Conservation (phyloP, 2,113 vertebrate genomes). For the Empidonax alnorum region DNA sequence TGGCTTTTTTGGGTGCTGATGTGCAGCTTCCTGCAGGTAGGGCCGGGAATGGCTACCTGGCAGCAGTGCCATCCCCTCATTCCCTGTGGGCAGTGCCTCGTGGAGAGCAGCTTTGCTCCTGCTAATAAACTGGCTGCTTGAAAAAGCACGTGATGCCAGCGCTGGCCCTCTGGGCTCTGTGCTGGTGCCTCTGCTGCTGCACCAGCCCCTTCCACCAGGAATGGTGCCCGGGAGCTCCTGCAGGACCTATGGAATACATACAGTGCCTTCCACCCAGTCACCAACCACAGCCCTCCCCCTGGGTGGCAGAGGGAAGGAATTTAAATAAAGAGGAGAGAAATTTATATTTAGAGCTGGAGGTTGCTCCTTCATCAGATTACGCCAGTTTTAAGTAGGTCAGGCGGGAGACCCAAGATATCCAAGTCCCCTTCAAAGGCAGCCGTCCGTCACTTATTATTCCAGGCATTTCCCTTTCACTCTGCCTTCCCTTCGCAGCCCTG, state of each 20-base stretch:
- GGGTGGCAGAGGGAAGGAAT: not conserved
- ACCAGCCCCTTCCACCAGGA: rapidly evolving
- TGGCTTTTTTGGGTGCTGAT: not conserved
- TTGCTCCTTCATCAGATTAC: slow-evolving; percentile 52
- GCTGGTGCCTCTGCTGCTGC: not conserved
- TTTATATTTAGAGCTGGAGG: slow-evolving; percentile 41
- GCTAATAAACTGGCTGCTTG: not conserved
- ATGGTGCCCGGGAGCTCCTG: not conserved
- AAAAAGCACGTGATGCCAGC: rapidly evolving
- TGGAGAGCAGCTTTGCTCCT: not conserved
- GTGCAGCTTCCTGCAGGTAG: not conserved
- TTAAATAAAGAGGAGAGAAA: not conserved
- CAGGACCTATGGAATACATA: rapidly evolving
- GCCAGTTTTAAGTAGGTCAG: slow-evolving; percentile 66
- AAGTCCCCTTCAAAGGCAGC: slow-evolving; percentile 64
- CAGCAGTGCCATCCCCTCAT: not conserved
- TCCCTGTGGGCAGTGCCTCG: rapidly evolving
- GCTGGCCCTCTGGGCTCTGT: not conserved
- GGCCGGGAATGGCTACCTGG: not conserved
- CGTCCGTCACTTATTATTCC: slow-evolving; percentile 60
- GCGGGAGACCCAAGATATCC: slow-evolving; percentile 36
- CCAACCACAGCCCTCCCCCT: not conserved
- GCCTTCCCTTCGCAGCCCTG: not conserved
- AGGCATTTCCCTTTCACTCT: slow-evolving; percentile 38
- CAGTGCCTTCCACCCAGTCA: not conserved